Base-by-base conservation (phyloP, 2,888 invertebrate species). In the Miltochrista miniata region DNA sequence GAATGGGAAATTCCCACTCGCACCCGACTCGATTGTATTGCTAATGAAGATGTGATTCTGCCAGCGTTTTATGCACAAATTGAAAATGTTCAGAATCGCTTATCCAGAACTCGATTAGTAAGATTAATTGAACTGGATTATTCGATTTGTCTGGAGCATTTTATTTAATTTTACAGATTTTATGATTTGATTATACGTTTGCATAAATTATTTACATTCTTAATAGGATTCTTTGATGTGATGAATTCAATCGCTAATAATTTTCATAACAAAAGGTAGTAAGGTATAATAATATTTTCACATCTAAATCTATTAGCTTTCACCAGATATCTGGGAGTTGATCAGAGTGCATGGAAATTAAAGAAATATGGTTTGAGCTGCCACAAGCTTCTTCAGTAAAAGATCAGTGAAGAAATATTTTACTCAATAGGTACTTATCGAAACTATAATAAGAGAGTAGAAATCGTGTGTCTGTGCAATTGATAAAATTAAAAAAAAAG, bases 31-130 rank as follows among this genome's bases (percentile, higher is more conserved):
- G 75, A 83, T 85, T 83, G 83, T 81, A 83, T 81, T 77, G 74
- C 74, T 83, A 85, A 85, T 84, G 84, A 84, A 81, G 76, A 74
- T 74, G 77, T 73, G 69, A 80, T 72, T 74, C 71, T 61, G 43
- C 61, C 50, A 53, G 56, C 62, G 71, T 77, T 79, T 77, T 75
- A 75, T 78, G 77, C 74, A 72, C 70, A 77, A 81, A 83, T 83
- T 82, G 76, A 75, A 83, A 84, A 80, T 74, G 74, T 72, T 74
- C 64, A 62, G 66, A 68, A 70, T 65, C 60, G 66, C 68, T 70
- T 68, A 68, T 60, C 59, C 54, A 41, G 63, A 66, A 66, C 60
- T 60, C 63, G 61, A 61, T 63, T 61, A 60, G 64, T 68, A 61
- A 64, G 63, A 65, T 69, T 74, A 74, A 76, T 76, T 73, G 71